Base-by-base conservation (phyloP, 2,797 vertebrate genomes). In the Eospalax fontanierii region DNA sequence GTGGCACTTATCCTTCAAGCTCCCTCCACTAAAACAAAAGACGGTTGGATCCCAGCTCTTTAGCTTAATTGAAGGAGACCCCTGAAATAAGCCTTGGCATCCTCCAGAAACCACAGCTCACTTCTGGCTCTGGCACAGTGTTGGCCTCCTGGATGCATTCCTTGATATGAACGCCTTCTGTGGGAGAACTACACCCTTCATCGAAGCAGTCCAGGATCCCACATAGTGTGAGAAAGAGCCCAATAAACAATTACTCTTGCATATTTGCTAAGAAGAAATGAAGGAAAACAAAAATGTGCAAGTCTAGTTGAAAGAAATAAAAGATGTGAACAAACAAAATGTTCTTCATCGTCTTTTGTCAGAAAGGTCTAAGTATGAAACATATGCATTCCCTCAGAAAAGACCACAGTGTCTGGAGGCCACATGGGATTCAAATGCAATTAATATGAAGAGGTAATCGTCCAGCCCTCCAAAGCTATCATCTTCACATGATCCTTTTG, bases 391-490 rank as follows among this genome's bases (percentile, higher is more conserved):
- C 38, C 6, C 26, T 59, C 30, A 90, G 66, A 65, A 50, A 54
- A 68, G 26, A 94, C 50, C 57, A 85, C 61, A 71, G 63, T 50
- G 38, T 18, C 70, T 28, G 85, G 19, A 89, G 30, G 80, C 30
- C 91, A 84, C 81, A 68, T 90, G 79, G 38, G 54, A 86, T 46
- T 91, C 89, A 96, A 21, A 79, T 84, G 65, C 91, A 97, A 97
- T 97, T 98, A 97, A 95, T 97, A 57, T 74, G 86, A 91, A 90
- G 73, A 96, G 79, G 66, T 91, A 79, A 89, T 94, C 61, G 54
- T 65, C 97, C 93, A 43, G 1, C 95, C 80, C 85, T 63, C 1
- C 97, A 95, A 80, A 66, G 43, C 50, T 95, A 3, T 97, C 66
- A 96, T 96, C 89, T 95, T 91, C 80, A 83, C 75, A 68, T 57